Evolutionary conservation across 1,140 invertebrate species (phyloP), one percentile per base, ranked within the genome.

Genomic region (Rhizoglyphus robini): DNA sequence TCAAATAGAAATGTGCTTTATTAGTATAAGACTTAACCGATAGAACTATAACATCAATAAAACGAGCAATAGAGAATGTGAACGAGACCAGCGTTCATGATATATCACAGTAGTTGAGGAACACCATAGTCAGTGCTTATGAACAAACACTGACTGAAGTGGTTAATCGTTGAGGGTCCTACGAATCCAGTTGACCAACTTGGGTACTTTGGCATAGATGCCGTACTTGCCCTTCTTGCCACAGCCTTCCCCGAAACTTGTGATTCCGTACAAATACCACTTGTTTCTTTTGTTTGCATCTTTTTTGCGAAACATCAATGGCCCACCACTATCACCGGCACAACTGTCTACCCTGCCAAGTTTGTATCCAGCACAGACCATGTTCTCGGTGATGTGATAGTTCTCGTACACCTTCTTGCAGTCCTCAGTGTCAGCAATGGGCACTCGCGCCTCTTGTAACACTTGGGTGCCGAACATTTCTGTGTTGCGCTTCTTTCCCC

Each of bases 221-320:
- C 92, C 91, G 71, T 86, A 94, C 74, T 93, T 94, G 48, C 88
- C 87, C 57, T 83, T 84, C 72, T 88, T 84, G 4, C 90, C 92
- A 73, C 92, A 95, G 23, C 90, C 90, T 72, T 95, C 90, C 0
- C 92, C 92, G 69, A 94, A 96, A 72, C 89, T 64, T 0, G 91
- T 95, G 38, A 96, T 89, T 2, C 91, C 91, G 74, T 88, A 87
- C 25, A 92, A 83, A 25, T 82, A 83, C 86, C 87, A 88, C 60
- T 71, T 69, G 1, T 23, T 72, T 13, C n/a, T 4, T 18, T 3
- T 18, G 3, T 23, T 4, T 30, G 62, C 3, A n/a, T 13, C 72
- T 15, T 74, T 66, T 20, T 65, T 57, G 20, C 76, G 71, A 68
- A 81, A 82, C 49, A 83, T 69, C 80, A 87, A 71, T 76, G 84